phyloP scores from a whole-genome alignment of 2,888 invertebrate species.

The Drosophila fulvimacula region DNA sequence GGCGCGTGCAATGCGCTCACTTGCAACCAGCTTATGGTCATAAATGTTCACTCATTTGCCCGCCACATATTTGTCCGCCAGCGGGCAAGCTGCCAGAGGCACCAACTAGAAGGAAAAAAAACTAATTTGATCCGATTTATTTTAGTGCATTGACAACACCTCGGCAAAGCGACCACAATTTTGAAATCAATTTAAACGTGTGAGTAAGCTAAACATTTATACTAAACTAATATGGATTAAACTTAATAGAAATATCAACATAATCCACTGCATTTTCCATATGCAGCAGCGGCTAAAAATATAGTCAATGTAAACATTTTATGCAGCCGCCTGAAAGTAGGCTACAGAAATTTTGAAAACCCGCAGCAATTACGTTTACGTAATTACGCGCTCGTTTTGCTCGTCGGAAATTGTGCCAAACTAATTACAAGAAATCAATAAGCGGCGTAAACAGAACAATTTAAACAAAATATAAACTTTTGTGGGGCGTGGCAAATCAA shows the following conservation, averaged over 20 bases:
- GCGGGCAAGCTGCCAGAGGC: constrained; percentile 59
- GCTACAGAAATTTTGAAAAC: constrained; percentile 11
- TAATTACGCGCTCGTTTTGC: constrained; percentile 16
- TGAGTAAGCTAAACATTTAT: constrained; percentile 25
- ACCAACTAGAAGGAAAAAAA: constrained; percentile 12
- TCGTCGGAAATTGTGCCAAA: constrained; percentile 47
- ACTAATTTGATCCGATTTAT: constrained; percentile 23
- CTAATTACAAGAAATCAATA: constrained; percentile 55
- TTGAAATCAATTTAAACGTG: constrained; percentile 39
- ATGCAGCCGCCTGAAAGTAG: constrained; percentile 41
- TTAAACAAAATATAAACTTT: neutral
- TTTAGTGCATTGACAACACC: constrained; percentile 38
- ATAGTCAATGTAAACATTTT: constrained; percentile 6
- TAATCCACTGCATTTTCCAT: neutral
- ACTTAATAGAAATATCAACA: neutral
- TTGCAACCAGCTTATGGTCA: constrained; percentile 47
- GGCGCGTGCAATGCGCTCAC: constrained; percentile 14
- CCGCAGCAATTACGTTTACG: constrained; percentile 23
- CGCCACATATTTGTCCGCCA: constrained; percentile 65
- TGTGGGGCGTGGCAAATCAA: constrained; percentile 3
- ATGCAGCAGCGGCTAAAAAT: neutral
- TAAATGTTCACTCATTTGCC: constrained; percentile 45
- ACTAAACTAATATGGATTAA: neutral
- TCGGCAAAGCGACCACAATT: constrained; percentile 37
- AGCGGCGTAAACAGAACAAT: constrained; percentile 9